Evolutionary conservation across 2,113 vertebrate genomes (phyloP).

Genomic region (Sinosuthora webbiana): DNA sequence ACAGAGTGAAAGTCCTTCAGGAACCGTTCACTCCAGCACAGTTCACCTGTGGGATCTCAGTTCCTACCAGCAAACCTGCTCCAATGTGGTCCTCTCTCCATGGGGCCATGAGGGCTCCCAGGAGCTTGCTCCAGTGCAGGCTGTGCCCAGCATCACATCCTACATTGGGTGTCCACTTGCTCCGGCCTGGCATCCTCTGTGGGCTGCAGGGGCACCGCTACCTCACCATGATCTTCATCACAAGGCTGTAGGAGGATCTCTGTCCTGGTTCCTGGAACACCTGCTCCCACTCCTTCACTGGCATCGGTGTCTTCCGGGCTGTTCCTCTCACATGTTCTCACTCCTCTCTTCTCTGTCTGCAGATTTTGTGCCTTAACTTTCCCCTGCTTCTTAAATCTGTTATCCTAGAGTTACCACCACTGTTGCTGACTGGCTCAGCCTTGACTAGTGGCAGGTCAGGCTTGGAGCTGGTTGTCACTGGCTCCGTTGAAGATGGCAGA

Average conservation of each 20-base stretch:
- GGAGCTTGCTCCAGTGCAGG: background rate
- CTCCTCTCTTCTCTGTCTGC: background rate
- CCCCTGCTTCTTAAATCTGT: background rate
- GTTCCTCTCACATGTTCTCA: background rate
- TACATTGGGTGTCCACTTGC: too few species aligned
- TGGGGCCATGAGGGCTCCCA: accelerated
- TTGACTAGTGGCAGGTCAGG: background rate
- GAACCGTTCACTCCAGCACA: background rate
- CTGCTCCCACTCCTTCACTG: background rate
- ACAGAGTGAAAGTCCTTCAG: background rate
- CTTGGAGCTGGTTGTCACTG: background rate
- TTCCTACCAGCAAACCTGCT: background rate
- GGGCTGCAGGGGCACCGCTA: background rate
- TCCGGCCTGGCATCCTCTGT: accelerated
- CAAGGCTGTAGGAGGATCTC: too few species aligned
- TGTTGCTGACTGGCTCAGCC: background rate
- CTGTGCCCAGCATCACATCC: too few species aligned
- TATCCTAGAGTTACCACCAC: background rate
- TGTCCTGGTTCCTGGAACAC: background rate
- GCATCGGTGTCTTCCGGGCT: background rate
- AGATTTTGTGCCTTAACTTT: background rate
- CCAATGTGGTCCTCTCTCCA: background rate
- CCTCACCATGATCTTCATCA: too few species aligned
- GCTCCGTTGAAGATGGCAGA: background rate
- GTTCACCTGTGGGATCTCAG: background rate